Evolutionary conservation across 2,888 invertebrate species (phyloP).

Genomic region (Diaprepes abbreviatus): DNA sequence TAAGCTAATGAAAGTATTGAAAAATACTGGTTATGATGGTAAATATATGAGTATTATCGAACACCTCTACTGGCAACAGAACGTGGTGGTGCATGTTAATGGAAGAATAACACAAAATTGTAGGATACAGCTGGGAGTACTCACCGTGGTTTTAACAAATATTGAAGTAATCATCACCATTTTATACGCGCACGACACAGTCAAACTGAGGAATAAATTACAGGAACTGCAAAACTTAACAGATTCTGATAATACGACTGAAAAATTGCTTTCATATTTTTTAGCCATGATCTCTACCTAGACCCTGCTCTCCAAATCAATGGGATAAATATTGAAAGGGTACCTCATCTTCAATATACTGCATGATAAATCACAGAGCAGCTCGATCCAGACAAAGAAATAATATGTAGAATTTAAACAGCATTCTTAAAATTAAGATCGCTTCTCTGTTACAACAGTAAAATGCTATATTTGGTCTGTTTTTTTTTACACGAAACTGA

Average conservation of each 20-base stretch:
- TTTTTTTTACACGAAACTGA: background rate
- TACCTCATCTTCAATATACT: background rate
- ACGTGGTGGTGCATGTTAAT: background rate
- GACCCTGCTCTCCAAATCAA: no score
- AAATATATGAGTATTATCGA: background rate
- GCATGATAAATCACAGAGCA: no score
- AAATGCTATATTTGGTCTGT: slow-evolving; percentile 8
- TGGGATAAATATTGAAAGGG: background rate
- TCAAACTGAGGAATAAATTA: no score
- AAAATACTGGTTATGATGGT: background rate
- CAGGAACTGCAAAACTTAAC: no score
- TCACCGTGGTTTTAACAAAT: background rate
- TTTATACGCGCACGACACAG: no score
- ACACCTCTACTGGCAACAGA: background rate
- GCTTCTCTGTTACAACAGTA: background rate
- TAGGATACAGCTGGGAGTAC: background rate
- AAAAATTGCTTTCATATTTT: no score
- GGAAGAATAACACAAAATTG: background rate
- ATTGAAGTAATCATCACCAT: background rate
- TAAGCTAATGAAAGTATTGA: background rate
- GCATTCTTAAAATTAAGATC: background rate
- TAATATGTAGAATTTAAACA: background rate
- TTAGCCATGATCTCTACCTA: no score
- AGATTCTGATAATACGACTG: no score
- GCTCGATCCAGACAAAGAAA: background rate